Base-by-base conservation (phyloP, 2,113 vertebrate species). In the Falcunculus frontatus region DNA sequence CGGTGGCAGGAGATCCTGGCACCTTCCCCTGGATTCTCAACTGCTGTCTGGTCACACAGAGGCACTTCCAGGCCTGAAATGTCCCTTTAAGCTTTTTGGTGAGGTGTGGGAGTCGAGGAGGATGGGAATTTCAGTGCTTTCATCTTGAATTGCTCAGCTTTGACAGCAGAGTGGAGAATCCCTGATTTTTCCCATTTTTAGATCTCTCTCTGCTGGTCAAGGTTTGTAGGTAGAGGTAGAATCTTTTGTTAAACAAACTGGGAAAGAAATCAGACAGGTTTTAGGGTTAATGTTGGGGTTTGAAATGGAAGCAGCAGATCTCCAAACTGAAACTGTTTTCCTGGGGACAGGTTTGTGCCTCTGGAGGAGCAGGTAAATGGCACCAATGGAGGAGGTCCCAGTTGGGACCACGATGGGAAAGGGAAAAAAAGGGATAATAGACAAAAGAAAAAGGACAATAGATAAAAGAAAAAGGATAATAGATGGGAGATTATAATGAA, bases 371-470 rank as follows among this genome's bases (percentile, higher is more conserved):
- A 50, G 23, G 33, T 7, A 7, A 16, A 13, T 52, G 33, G 55
- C 39, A 73, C 8, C 16, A n/a, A 0, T 9, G 52, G 21, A 79
- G 44, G 78, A 53, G 17, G 4, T 3, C 6, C 10, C 0, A 2
- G 8, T 10, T 42, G 39, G 29, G 63, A 44, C 10, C 42, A 47
- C 26, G 32, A 4, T 7, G 7, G 3, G 2, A 32, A 69, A 26
- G 7, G 20, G 29, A 0, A 17, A 42, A 16, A 83, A 47, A 22
- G 18, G 41, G 30, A 32, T 16, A 29, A 25, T 3, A 50, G 26
- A 27, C 13, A 25, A 59, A 67, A 35, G 4, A 30, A 53, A 86
- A 80, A 35, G 11, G 11, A 4, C 7, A 27, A 25, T 5, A 11
- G 16, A 55, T 23, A 13, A 42, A 53, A 70, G 27, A 35, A 70